These are phyloP conservation scores for Drosophila rufa DNA, from an alignment of 1,140 invertebrate species.

Conservation along the genomic window DNA sequence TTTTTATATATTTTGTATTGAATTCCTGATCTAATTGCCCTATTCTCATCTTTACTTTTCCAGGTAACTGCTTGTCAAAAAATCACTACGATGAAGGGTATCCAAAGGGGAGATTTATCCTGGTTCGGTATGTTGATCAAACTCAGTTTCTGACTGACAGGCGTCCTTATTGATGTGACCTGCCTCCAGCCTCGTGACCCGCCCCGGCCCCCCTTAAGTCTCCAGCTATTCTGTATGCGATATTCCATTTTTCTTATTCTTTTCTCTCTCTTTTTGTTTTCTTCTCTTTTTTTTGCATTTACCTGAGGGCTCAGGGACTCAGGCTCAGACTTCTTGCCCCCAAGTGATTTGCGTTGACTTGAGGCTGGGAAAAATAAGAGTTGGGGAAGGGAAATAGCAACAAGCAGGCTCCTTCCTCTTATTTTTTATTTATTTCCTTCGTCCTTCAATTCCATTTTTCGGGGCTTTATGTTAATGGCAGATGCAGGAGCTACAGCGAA, in stretches of 20 bases:
- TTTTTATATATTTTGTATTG: background rate
- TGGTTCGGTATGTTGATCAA: conserved; percentile 21
- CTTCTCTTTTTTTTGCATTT: conserved; percentile 14
- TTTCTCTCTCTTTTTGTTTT: background rate
- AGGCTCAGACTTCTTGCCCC: conserved; percentile 30
- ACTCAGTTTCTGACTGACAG: conserved; percentile 43
- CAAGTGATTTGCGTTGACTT: conserved; percentile 33
- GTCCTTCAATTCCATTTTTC: conserved; percentile 33
- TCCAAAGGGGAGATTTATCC: conserved; percentile 1
- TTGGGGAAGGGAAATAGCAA: conserved; percentile 2
- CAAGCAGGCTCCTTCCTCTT: conserved; percentile 31
- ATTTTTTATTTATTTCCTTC: conserved; percentile 58
- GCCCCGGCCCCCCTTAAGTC: background rate
- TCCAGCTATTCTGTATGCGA: conserved; percentile 18
- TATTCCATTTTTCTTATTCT: conserved; percentile 28
- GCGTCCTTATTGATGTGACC: conserved; percentile 52
- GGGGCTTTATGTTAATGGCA: conserved; percentile 52
- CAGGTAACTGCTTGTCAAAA: conserved; percentile 8
- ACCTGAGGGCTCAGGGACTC: conserved; percentile 26
- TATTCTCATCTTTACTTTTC: background rate
- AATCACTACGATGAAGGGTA: conserved; percentile 1
- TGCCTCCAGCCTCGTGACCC: conserved; percentile 5
- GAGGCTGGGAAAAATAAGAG: conserved; percentile 5
- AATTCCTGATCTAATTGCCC: background rate
- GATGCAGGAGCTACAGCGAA: conserved; percentile 9